Evolutionary conservation across 2,113 vertebrate species (phyloP), one percentile per base, ranked within the genome.

Genomic region (Sitta europaea): DNA sequence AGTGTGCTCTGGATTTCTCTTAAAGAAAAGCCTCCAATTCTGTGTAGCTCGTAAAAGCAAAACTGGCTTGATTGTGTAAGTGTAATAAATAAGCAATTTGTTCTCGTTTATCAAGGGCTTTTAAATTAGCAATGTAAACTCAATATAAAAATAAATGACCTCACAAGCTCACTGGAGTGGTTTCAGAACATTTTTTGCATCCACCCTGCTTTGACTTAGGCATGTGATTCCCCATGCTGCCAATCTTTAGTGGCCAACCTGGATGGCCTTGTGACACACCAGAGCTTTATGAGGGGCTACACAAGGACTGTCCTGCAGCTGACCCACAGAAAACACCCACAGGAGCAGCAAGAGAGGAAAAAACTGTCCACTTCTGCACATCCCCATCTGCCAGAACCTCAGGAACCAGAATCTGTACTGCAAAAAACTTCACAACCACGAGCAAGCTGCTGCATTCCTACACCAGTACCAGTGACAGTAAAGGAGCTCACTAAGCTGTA

Each of bases 121-220:
- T 67, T 61, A 96, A 86, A 93, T 86, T 65, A 95, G 86, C 47
- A 86, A 72, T 7, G 45, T 25, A 38, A 95, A 61, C 31, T 76
- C 75, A 36, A 59, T 63, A 94, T 78, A 92, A 96, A 94, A 96
- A 92, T 59, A 91, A 88, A 96, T 90, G 0, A 88, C 61, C 57
- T 94, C 79, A 84, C 81, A 72, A 77, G 55, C 28, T 86, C 72
- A 48, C 51, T 77, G 38, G 40, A 71, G 75, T 61, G 68, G 72
- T 86, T 93, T 92, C 63, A 48, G 35, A 88, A 74, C 25, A 75
- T 36, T 86, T 83, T 80, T 84, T 91, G 67, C n/a, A 86, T 85
- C 72, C 78, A 74, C 88, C 54, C 86, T 79, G 31, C 62, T 85
- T 72, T 0, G 0, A 24, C 36, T 11, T 45, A 20, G 62, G 55